Percentiles rank a stretch among this genome's conserved stretches.
Evolutionary conservation across 2,888 invertebrate genomes (phyloP).

Genomic region (Perizoma flavofasciatum): DNA sequence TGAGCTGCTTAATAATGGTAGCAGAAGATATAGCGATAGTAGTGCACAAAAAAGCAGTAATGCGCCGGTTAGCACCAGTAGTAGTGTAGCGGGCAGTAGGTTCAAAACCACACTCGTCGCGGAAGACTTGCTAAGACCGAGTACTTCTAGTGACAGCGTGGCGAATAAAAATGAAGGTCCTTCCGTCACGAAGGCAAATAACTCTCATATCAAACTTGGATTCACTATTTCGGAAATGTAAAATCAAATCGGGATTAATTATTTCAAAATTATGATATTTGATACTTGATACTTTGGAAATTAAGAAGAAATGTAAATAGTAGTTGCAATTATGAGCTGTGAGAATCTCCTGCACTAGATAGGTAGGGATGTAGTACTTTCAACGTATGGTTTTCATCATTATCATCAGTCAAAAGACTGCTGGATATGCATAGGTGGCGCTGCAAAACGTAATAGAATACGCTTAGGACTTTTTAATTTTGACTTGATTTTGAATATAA

Average conservation of each 20-base stretch:
- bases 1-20: constrained; percentile 67
- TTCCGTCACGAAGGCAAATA: constrained; percentile 67
- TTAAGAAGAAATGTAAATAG: constrained; percentile 27
- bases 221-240: constrained; percentile 61
- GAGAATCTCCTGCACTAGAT: constrained; percentile 14
- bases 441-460: too few species aligned
- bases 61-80: constrained; percentile 39
- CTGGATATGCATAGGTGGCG: too few species aligned
- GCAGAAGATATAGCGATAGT: constrained; percentile 71
- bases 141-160: constrained; percentile 55
- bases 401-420: too few species aligned
- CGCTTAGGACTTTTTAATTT: too few species aligned
- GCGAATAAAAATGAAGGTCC: constrained; percentile 54
- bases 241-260: too few species aligned
- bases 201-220: constrained; percentile 62
- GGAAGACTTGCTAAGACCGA: constrained; percentile 59
- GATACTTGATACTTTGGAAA: too few species aligned
- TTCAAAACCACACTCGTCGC: constrained; percentile 73
- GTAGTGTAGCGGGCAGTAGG: constrained; percentile 57
- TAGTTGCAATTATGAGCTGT: constrained; percentile 21
- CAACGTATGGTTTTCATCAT: too few species aligned
- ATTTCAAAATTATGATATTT: too few species aligned
- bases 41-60: constrained; percentile 65
- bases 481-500: too few species aligned
- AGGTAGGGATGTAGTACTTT: background rate